Evolutionary conservation across 2,113 vertebrate species (phyloP).

Genomic region (Podarcis cretensis): DNA sequence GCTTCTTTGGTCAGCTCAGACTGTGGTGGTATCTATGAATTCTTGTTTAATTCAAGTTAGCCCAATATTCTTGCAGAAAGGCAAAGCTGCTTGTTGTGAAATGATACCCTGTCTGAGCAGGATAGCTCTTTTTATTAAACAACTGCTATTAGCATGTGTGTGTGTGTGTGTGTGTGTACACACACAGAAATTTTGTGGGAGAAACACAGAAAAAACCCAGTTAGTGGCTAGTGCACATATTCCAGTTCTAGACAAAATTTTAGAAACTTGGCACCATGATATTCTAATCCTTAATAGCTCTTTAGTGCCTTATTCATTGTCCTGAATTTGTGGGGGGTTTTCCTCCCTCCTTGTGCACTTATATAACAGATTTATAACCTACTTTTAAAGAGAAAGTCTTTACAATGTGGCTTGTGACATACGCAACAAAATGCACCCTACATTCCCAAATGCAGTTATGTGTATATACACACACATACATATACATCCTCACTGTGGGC

Average conservation of each 20-base stretch:
- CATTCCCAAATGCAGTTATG: neutral
- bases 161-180: neutral
- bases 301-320: neutral
- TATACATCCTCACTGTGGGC: neutral
- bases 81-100: neutral
- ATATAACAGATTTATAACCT: too few species aligned
- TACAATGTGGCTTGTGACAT: too few species aligned
- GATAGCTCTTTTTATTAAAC: conserved; percentile 4
- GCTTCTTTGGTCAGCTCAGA: neutral
- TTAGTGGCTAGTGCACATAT: neutral
- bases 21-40: neutral
- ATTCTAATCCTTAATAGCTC: neutral
- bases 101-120: neutral
- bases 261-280: neutral
- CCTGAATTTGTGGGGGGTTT: neutral
- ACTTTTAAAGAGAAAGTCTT: too few species aligned
- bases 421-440: too few species aligned
- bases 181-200: neutral
- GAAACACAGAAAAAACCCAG: neutral
- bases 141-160: neutral
- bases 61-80: neutral
- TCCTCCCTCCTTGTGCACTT: neutral
- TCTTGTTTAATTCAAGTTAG: neutral
- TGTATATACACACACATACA: neutral
- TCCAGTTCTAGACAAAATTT: neutral